phyloP scores from a whole-genome alignment of 1,140 invertebrate species.

The Hycleus phaleratus region DNA sequence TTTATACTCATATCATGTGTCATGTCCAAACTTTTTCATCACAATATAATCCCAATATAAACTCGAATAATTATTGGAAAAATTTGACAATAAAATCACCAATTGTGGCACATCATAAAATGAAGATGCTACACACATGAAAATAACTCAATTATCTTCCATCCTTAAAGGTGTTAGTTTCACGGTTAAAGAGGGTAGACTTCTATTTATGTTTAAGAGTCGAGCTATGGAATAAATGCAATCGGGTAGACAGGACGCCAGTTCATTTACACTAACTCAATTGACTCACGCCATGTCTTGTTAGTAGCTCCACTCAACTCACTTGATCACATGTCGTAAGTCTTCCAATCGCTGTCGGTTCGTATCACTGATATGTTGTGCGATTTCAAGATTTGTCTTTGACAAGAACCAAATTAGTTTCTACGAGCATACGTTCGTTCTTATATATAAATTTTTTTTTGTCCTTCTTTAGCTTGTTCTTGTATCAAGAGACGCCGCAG shows the following conservation, averaged over 20 bases:
- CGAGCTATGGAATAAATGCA: conserved; percentile 24
- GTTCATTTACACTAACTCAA: conserved; percentile 31
- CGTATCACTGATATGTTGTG: conserved; percentile 15
- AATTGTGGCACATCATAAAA: too few species aligned
- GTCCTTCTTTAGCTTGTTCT: too few species aligned
- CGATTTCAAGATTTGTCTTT: conserved; percentile 19
- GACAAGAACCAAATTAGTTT: conserved; percentile 21
- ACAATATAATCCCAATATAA: not conserved
- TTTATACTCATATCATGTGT: conserved; percentile 8
- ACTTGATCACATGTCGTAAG: conserved; percentile 30
- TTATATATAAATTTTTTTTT: not conserved
- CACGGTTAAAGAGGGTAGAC: too few species aligned
- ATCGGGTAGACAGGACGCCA: conserved; percentile 27
- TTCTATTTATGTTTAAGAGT: not conserved
- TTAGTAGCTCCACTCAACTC: conserved; percentile 23
- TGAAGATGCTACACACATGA: too few species aligned
- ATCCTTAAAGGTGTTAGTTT: not conserved
- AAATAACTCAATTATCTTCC: not conserved
- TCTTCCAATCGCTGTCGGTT: conserved; percentile 23
- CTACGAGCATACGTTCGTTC: conserved; percentile 2
- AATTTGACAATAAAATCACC: too few species aligned
- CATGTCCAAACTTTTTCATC: conserved; percentile 10
- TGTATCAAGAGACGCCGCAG: too few species aligned
- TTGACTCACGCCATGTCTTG: conserved; percentile 29
- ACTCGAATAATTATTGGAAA: too few species aligned